Evolutionary conservation across 2,113 vertebrate genomes (phyloP), one percentile per base, ranked within the genome.

Genomic region (Asarcornis scutulata): DNA sequence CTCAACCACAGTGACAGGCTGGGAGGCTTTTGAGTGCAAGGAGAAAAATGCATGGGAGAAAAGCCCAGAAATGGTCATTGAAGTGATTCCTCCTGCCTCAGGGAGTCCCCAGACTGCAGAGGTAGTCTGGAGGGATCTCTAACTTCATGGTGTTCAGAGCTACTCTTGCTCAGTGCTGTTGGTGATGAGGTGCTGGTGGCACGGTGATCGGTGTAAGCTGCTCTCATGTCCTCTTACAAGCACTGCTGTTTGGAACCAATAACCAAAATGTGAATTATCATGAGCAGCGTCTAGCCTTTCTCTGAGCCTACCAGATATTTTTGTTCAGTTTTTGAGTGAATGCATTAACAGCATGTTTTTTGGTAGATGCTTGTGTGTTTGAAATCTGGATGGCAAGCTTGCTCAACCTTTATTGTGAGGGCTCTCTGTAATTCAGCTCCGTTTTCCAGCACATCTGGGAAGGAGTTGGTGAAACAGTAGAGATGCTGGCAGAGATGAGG

Each of bases 31-130:
- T 67, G 79, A 87, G 79, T 62, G 82, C 79, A 94, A 94, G 92
- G 62, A 89, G 16, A 72, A 25, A 94, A 93, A 85, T 89, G 88
- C 69, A 82, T 3, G 4, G 63, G 29, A 84, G 84, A 75, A 84
- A 78, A 38, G 40, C 36, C 36, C 66, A 88, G 62, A 67, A 27
- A 22, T 29, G 62, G 53, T 66, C 67, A 80, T 80, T 91, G 83
- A 63, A 92, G 76, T 60, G 18, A 79, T 94, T 79, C 75, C 76
- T 82, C 72, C 90, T 95, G 93, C 66, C 88, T 79, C 26, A n/a
- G 53, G 48, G n/a, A 69, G 32, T 26, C 38, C 34, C 48, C 68
- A 78, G 36, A 50, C 73, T 86, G 76, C 93, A 87, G 91, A 63
- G 66, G 31, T 82, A 60, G 34, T 13, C 64, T 96, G 62, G 34